Conservation (phyloP, 2,888 invertebrate genomes). For the Pseudolycoriella hygida region DNA sequence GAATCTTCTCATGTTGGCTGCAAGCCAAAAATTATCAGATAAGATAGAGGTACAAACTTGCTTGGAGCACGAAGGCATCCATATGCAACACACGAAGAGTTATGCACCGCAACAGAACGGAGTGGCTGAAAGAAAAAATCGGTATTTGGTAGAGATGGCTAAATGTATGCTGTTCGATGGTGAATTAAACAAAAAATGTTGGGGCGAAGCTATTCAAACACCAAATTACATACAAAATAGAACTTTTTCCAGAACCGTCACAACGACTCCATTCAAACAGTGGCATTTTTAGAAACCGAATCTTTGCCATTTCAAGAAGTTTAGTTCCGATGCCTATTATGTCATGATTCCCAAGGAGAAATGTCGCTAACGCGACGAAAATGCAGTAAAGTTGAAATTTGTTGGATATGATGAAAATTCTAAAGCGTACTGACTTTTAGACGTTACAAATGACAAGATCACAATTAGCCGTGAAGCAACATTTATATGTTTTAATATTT, state of each 20-base stretch:
- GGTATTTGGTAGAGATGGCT: conserved; percentile 16
- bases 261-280: conserved; percentile 16
- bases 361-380: conserved; percentile 17
- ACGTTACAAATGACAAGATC: no score
- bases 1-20: no score
- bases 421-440: conserved; percentile 15
- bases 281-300: conserved; percentile 7
- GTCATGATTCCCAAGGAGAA: conserved; percentile 19
- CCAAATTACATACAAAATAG: conserved; percentile 7
- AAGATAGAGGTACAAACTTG: conserved; percentile 12
- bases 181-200: conserved; percentile 13
- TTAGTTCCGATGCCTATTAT: conserved; percentile 20
- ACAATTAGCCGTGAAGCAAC: no score
- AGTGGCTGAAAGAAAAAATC: conserved; percentile 15
- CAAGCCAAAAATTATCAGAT: no score
- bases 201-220: conserved; percentile 18
- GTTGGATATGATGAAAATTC: conserved; percentile 14
- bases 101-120: conserved; percentile 21
- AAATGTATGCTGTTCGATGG: no score
- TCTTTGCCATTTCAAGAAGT: conserved; percentile 16
- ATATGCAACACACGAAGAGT: conserved; percentile 16
- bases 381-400: conserved; percentile 15
- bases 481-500: no score
- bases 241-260: conserved; percentile 6
- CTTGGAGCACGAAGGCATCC: conserved; percentile 14